Conservation (phyloP, 2,113 vertebrate genomes). For the Parotia lawesii region DNA sequence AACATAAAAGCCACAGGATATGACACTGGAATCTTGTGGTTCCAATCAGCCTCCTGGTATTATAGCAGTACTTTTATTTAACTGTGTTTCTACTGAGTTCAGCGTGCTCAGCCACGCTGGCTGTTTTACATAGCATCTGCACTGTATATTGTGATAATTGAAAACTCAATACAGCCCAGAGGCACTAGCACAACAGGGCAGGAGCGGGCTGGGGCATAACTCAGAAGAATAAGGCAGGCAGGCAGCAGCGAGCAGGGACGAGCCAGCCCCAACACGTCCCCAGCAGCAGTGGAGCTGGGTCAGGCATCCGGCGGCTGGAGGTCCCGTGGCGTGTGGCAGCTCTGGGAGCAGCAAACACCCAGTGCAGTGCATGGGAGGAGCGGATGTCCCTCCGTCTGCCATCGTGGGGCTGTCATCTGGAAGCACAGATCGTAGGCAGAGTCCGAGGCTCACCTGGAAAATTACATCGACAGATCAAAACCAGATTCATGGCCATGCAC, state of each 20-base stretch:
- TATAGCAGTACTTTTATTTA: not conserved
- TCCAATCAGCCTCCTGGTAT: constrained; percentile 47
- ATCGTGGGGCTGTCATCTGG: fast-evolving
- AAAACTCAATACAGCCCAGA: not conserved
- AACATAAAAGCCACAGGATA: constrained; percentile 42
- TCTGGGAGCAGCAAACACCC: not conserved
- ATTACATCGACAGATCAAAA: not conserved
- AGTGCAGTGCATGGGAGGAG: not conserved
- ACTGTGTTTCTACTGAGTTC: not conserved
- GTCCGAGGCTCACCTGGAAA: constrained; percentile 17
- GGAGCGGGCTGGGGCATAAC: not conserved
- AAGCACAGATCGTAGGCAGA: not conserved
- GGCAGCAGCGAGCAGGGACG: not conserved
- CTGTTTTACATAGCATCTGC: constrained; percentile 9
- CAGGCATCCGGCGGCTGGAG: not conserved
- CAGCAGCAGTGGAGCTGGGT: not conserved
- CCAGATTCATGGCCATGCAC: fast-evolving
- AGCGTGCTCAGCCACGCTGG: not conserved
- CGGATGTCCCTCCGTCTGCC: not conserved
- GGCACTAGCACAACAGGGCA: not conserved
- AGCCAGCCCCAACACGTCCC: not conserved
- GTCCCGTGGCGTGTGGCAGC: fast-evolving
- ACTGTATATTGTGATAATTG: not conserved
- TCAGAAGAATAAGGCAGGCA: not conserved
- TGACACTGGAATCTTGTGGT: not conserved